Percentiles rank a stretch among this genome's conserved stretches.
Evolutionary conservation across 1,140 invertebrate species (phyloP).

Genomic region (Oryzaephilus surinamensis): DNA sequence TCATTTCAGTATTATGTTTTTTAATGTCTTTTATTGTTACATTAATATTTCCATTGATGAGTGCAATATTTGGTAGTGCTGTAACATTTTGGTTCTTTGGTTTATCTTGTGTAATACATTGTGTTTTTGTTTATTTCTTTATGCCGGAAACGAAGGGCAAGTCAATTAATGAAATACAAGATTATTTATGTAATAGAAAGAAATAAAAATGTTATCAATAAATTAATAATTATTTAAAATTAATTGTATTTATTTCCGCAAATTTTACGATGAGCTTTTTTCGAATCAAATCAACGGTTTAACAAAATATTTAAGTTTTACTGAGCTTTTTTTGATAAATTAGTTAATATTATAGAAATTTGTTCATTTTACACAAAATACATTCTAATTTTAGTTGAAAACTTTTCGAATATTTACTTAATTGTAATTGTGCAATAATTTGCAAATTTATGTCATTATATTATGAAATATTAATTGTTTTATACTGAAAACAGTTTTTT

Average conservation of each 20-base stretch:
- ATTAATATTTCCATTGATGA: slow-evolving; percentile 53
- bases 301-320: background rate
- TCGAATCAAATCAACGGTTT: background rate
- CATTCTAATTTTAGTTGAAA: background rate
- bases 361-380: background rate
- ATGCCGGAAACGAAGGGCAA: slow-evolving; percentile 74
- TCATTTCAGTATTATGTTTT: slow-evolving; percentile 67
- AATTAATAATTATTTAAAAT: background rate
- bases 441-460: background rate
- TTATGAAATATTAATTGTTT: background rate
- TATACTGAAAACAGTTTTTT: background rate
- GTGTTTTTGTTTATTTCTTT: slow-evolving; percentile 44
- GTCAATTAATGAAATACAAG: slow-evolving; percentile 42
- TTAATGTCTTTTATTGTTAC: slow-evolving; percentile 63
- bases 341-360: background rate
- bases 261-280: background rate
- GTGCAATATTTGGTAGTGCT: slow-evolving; percentile 48
- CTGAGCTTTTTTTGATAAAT: background rate
- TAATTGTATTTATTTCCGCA: background rate
- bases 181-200: slow-evolving; percentile 7
- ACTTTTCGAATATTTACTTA: background rate
- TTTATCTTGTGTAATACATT: slow-evolving; percentile 48
- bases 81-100: slow-evolving; percentile 69
- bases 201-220: background rate
- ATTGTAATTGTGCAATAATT: background rate